Evolutionary conservation across 2,113 vertebrate species (phyloP), one percentile per base, ranked within the genome.

Genomic region (Choloepus hoffmanni): DNA sequence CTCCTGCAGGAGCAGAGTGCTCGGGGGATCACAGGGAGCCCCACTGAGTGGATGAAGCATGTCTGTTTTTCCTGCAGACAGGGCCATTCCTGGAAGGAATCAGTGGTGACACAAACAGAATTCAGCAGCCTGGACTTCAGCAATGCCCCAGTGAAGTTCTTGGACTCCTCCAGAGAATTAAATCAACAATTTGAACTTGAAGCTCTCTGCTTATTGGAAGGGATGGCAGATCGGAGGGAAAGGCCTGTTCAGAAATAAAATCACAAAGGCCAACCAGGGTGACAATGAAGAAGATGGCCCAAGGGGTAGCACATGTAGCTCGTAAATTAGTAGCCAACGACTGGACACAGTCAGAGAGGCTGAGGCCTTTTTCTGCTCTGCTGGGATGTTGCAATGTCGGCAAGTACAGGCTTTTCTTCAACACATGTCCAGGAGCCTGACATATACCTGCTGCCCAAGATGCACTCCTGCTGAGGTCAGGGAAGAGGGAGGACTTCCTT

Each of bases 181-280:
- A 95, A 94, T 90, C 78, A 86, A 94, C 30, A 28, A 79, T 94
- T 30, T 96, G 60, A 95, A 86, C 91, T 94, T 67, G 45, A 90
- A 95, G 85, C 50, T 95, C 85, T 96, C 30, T 76, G 84, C 78
- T 95, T 88, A 95, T 65, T 88, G 65, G 92, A 96, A 97, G 65
- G 36, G 70, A 86, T 2, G 18, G 58, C 73, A 77, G 88, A 92
- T 43, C 82, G 53, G 74, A 89, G 94, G 93, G 89, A 96, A 94
- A 10, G 48, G 84, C 78, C 82, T 82, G 48, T 50, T 95, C 63
- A 70, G 94, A 96, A 97, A 95, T 97, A 88, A 94, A 83, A 95
- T 94, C 85, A 95, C 85, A 89, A 94, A 97, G 95, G 91, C 86
- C 86, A 50, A 70, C 45, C 33, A 70, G 76, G 62, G 72, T 2